These are phyloP conservation scores for Cyprinella venusta DNA, from an alignment of 2,797 vertebrate genomes.

Conservation along the genomic window DNA sequence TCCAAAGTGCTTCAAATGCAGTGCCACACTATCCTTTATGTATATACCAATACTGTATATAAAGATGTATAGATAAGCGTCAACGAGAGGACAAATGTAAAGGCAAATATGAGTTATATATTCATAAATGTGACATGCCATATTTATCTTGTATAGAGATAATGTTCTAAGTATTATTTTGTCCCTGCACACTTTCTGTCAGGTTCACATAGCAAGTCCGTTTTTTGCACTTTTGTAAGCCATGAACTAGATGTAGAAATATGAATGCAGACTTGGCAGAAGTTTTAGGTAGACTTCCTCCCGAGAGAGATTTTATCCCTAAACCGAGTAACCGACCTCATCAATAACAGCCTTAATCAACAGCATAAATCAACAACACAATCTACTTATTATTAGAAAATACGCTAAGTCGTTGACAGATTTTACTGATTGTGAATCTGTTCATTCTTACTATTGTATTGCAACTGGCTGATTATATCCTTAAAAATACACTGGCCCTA, in stretches of 20 bases:
- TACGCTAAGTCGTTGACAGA: not conserved
- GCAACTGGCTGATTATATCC: not conserved
- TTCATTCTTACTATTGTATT: not conserved
- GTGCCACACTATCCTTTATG: constrained; percentile 72
- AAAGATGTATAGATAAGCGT: constrained; percentile 79
- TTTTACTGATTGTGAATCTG: not conserved
- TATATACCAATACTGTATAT: constrained; percentile 81
- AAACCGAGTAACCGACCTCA: constrained; percentile 5
- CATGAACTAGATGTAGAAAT: constrained; percentile 65
- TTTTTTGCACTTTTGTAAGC: constrained; percentile 73
- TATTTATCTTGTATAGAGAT: constrained; percentile 81
- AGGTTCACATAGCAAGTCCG: constrained; percentile 66
- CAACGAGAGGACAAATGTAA: constrained; percentile 78
- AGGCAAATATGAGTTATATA: constrained; percentile 79
- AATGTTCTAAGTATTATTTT: constrained; percentile 80
- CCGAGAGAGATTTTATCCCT: constrained; percentile 36
- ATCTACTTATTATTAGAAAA: not conserved
- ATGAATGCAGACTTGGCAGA: constrained; percentile 43
- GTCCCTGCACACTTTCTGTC: constrained; percentile 74
- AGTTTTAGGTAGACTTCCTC: constrained; percentile 38
- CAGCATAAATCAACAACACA: constrained; percentile 25
- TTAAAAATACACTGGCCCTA: not conserved
- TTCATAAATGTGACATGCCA: constrained; percentile 80
- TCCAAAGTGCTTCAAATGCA: constrained; percentile 72
- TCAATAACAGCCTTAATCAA: constrained; percentile 49